Percentiles rank a stretch among this genome's conserved stretches.
These are phyloP conservation scores for Allacma fusca DNA, from an alignment of 2,888 invertebrate genomes.

Conservation along the genomic window DNA sequence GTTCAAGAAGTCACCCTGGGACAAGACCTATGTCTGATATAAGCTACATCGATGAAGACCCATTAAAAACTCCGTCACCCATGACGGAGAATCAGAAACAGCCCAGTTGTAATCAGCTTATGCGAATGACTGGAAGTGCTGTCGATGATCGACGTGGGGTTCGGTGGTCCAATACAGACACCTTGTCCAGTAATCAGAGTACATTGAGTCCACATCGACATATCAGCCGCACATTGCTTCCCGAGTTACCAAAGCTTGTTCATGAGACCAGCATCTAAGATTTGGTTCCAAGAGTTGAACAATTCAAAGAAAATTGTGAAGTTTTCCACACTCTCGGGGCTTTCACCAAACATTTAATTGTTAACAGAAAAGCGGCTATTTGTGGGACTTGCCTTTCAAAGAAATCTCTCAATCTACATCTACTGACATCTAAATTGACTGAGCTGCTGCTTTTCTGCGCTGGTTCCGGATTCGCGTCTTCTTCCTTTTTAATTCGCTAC, in stretches of 20 bases:
- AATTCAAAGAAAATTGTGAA: neutral
- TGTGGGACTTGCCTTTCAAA: neutral
- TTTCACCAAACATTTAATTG: neutral
- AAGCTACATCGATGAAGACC: conserved; percentile 82
- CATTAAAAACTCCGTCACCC: conserved; percentile 66
- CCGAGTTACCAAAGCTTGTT: conserved; percentile 72
- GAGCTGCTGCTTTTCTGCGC: neutral
- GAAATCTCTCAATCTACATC: neutral
- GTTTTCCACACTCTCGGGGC: neutral
- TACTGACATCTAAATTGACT: neutral
- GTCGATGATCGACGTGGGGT: conserved; percentile 57
- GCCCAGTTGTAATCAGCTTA: conserved; percentile 13
- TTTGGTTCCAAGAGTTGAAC: neutral
- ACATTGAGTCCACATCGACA: conserved; percentile 61
- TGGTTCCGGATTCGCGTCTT: conserved; percentile 7
- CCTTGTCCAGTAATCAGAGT: conserved; percentile 49
- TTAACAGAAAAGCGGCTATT: neutral
- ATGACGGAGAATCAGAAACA: conserved; percentile 62
- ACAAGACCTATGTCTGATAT: conserved; percentile 81
- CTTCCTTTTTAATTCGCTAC: conserved; percentile 25
- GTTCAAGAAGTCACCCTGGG: conserved; percentile 78
- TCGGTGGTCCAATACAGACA: conserved; percentile 61
- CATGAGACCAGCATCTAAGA: conserved; percentile 76
- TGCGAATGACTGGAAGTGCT: conserved; percentile 35
- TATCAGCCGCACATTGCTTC: conserved; percentile 62